phyloP scores from a whole-genome alignment of 1,140 invertebrate species.

The Galleria mellonella region DNA sequence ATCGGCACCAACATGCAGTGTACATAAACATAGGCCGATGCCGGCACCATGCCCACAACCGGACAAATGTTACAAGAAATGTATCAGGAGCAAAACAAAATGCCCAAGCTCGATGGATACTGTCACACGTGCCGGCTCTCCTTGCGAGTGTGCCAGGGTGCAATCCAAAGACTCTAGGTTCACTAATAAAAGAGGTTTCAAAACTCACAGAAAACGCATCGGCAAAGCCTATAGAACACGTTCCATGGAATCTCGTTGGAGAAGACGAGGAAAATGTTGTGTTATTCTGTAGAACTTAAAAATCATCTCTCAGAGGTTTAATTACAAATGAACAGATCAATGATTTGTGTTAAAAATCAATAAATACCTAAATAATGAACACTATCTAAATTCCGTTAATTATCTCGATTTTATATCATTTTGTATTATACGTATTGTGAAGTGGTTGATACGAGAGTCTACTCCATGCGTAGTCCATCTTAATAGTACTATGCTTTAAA shows the following conservation, averaged over 20 bases:
- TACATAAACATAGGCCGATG: slow-evolving; percentile 47
- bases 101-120: slow-evolving; percentile 52
- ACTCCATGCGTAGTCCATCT: too few species aligned
- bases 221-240: slow-evolving; percentile 34
- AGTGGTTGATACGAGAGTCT: too few species aligned
- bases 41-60: slow-evolving; percentile 46
- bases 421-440: too few species aligned
- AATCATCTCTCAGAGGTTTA: too few species aligned
- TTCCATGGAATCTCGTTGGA: slow-evolving; percentile 45
- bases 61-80: slow-evolving; percentile 49
- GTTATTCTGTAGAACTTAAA: slow-evolving; percentile 27
- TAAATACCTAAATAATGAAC: too few species aligned
- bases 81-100: slow-evolving; percentile 34
- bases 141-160: slow-evolving; percentile 39
- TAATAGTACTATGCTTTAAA: too few species aligned
- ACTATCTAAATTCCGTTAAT: too few species aligned
- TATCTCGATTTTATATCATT: too few species aligned
- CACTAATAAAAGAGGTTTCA: slow-evolving; percentile 22
- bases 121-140: slow-evolving; percentile 28
- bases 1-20: slow-evolving; percentile 52
- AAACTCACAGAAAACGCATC: slow-evolving; percentile 45
- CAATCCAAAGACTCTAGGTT: slow-evolving; percentile 39
- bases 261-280: slow-evolving; percentile 35
- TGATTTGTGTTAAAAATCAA: too few species aligned
- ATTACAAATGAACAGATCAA: too few species aligned